These are phyloP conservation scores for Esox masquinongy DNA, from an alignment of 2,797 vertebrate species.

Conservation along the genomic window DNA sequence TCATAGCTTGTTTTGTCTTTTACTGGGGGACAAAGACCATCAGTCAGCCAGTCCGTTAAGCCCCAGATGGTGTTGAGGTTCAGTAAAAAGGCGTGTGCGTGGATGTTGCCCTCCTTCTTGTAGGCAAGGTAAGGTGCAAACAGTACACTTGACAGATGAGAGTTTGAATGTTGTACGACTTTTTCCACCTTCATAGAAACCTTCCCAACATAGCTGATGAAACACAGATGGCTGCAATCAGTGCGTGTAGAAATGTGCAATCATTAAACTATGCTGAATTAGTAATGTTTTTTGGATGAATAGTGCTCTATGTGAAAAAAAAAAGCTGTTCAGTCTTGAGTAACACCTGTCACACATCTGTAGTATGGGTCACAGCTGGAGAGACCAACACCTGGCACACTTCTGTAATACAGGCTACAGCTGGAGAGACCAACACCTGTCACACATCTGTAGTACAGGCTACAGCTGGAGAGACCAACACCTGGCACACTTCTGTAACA, in stretches of 20 bases:
- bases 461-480: too few species aligned
- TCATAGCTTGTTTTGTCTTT: conserved; percentile 3
- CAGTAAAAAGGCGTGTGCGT: background rate
- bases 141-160: background rate
- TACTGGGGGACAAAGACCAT: conserved; percentile 17
- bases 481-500: too few species aligned
- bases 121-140: background rate
- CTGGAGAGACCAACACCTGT: too few species aligned
- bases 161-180: background rate
- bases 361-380: too few species aligned
- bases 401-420: too few species aligned
- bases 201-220: background rate
- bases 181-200: background rate
- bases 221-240: background rate
- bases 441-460: too few species aligned
- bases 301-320: background rate
- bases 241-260: background rate
- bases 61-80: background rate
- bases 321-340: background rate
- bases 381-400: too few species aligned
- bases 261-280: background rate
- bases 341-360: too few species aligned
- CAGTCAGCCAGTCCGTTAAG: conserved; percentile 1
- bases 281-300: background rate
- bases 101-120: background rate